Evolutionary conservation across 53 echinoderm and acorn worm genomes (phyloP).

Genomic region (Temnopleurus reevesii): DNA sequence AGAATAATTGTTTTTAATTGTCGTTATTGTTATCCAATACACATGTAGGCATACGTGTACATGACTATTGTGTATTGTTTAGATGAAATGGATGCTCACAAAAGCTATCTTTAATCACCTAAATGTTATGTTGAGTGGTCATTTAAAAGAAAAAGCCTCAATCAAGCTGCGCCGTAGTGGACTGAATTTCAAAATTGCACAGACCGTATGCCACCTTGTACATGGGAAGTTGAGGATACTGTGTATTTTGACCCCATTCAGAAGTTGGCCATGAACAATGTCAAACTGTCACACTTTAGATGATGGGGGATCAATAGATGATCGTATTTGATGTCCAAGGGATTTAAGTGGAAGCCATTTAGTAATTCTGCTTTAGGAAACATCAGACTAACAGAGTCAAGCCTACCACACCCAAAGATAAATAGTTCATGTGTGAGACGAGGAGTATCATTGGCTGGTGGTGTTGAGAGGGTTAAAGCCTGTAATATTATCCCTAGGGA

Average conservation of each 20-base stretch:
- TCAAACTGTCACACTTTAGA: background rate
- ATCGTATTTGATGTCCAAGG: background rate
- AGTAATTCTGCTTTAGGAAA: background rate
- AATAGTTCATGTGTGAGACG: background rate
- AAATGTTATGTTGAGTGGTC: too few relatives aligned
- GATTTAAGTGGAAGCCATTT: background rate
- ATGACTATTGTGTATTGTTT: too few relatives aligned
- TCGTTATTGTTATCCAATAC: too few relatives aligned
- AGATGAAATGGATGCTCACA: too few relatives aligned
- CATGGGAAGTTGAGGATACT: too few relatives aligned
- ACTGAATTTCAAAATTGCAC: too few relatives aligned
- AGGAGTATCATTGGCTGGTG: background rate
- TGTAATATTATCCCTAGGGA: background rate
- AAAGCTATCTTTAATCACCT: too few relatives aligned
- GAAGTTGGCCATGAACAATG: background rate
- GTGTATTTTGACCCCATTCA: background rate
- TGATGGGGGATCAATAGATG: background rate
- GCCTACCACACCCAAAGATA: background rate
- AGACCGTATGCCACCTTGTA: too few relatives aligned
- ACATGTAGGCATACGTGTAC: too few relatives aligned
- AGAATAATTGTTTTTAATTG: too few relatives aligned
- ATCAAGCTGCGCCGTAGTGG: too few relatives aligned
- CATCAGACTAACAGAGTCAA: background rate
- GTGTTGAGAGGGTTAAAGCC: background rate
- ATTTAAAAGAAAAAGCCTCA: too few relatives aligned